phyloP scores from a whole-genome alignment of 2,888 invertebrate species.

The Coenonympha glycerion region DNA sequence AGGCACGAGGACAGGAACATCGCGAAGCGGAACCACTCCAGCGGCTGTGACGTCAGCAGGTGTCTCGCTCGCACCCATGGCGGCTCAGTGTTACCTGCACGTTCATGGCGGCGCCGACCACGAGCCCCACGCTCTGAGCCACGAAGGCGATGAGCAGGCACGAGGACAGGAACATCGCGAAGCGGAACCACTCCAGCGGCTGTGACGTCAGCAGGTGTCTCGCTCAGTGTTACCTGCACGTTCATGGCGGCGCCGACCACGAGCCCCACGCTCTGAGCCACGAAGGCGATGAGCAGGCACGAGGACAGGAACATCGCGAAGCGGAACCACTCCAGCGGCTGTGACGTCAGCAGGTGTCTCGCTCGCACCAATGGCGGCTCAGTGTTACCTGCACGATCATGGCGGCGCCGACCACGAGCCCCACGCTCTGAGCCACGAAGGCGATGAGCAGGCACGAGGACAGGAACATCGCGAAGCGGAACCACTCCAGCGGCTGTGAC shows the following conservation, averaged over 20 bases:
- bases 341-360: constrained; percentile 96
- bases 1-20: constrained; percentile 93
- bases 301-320: constrained; percentile 93
- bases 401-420: constrained; percentile 95
- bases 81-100: constrained; percentile 79
- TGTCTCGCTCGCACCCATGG: too few relatives aligned
- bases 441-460: constrained; percentile 91
- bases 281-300: constrained; percentile 92
- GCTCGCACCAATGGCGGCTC: too few relatives aligned
- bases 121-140: constrained; percentile 95
- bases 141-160: constrained; percentile 94
- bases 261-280: constrained; percentile 95
- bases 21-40: constrained; percentile 85
- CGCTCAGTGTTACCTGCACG: constrained; percentile 79
- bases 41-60: constrained; percentile 94
- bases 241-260: constrained; percentile 97
- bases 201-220: constrained; percentile 96
- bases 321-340: constrained; percentile 84
- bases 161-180: constrained; percentile 90
- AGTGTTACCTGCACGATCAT: constrained; percentile 89
- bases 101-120: constrained; percentile 97
- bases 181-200: constrained; percentile 87
- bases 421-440: constrained; percentile 96
- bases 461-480: constrained; percentile 91
- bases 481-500: constrained; percentile 89